Evolutionary conservation across 2,797 vertebrate species (phyloP), one percentile per base, ranked within the genome.

Genomic region (Iguana delicatissima): DNA sequence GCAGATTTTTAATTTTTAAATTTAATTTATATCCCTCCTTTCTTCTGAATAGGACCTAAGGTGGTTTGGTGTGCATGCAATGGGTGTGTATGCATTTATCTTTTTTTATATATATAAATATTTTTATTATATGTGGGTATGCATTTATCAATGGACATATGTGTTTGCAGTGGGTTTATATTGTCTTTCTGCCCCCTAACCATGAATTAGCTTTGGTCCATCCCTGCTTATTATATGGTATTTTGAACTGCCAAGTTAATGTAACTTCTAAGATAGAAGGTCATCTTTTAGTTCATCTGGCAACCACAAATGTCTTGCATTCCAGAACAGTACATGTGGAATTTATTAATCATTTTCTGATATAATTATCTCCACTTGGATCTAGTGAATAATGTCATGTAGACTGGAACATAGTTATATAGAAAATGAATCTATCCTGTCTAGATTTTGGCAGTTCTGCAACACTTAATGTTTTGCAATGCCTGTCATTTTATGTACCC

Each of bases 381-480:
- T 8, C 55, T 83, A 84, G 59, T 79, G 80, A 79, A 69, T 89
- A 76, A 55, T 84, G 87, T 80, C 18, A 91, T 91, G 42, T 85
- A 79, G 6, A 32, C 59, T 93, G 67, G 59, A 46, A 55, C 64
- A 57, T 80, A 73, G 12, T 74, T 90, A 20, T 67, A 77, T 69
- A 32, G 93, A 90, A 91, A 0, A 32, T 83, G 6, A n/a, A 89
- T 4, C 80, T 73, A 91, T 85, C 42, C 91, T 92, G 55, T 0
- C 91, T 67, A 2, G 0, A 0, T 81, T 84, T 73, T 94, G 91
- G 89, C 88, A 94, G 89, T 84, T 94, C 5, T 95, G 80, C 91
- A 87, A 90, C 57, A 89, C 62, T 88, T 96, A 84, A 93, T 96
- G 90, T 89, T 92, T 93, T 95, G 77, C 94, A 95, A 95, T 91